phyloP scores from a whole-genome alignment of 2,888 invertebrate species.

The Drosophila pseudotalamancana region DNA sequence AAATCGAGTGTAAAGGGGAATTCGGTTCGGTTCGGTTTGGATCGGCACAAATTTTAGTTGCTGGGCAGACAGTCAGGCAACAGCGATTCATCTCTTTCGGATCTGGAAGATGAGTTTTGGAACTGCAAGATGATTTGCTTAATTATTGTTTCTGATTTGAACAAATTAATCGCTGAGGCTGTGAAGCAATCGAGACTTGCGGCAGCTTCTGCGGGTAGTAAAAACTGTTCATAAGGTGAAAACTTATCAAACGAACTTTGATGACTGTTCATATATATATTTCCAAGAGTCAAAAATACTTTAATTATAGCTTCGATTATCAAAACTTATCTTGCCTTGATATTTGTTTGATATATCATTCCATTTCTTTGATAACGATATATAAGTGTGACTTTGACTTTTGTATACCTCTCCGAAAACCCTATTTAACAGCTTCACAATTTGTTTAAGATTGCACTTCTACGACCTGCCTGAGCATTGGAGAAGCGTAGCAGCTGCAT shows the following conservation, averaged over 20 bases:
- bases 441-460: too few species aligned
- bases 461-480: too few species aligned
- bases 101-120: conserved; percentile 8
- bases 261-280: too few species aligned
- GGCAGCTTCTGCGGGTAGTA: conserved; percentile 25
- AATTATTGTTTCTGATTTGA: conserved; percentile 17
- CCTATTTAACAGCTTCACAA: too few species aligned
- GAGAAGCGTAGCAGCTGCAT: too few species aligned
- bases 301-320: too few species aligned
- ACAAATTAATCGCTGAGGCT: conserved; percentile 45
- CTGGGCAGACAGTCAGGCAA: conserved; percentile 52
- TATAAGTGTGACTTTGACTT: too few species aligned
- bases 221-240: not conserved
- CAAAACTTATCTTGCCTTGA: too few species aligned
- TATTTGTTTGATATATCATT: too few species aligned
- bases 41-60: conserved; percentile 47
- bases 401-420: too few species aligned
- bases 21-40: conserved; percentile 49
- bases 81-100: conserved; percentile 10
- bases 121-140: conserved; percentile 41
- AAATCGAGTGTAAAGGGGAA: conserved; percentile 16
- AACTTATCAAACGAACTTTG: not conserved
- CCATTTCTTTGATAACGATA: too few species aligned
- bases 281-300: too few species aligned
- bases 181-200: not conserved